Evolutionary conservation across 2,888 invertebrate genomes (phyloP).

Genomic region (Malachius bipustulatus): DNA sequence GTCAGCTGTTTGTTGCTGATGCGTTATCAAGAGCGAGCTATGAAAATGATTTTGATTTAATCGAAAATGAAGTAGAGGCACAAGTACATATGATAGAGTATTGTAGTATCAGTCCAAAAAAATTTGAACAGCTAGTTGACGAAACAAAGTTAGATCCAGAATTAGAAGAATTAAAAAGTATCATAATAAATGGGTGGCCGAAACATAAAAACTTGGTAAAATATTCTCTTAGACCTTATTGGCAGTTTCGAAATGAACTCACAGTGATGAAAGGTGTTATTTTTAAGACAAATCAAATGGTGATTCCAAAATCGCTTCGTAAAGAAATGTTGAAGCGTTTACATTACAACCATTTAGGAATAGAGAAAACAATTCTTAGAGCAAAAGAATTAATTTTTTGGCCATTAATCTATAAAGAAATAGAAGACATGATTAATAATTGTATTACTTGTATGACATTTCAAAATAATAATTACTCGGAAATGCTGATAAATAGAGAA

Average conservation of each 20-base stretch:
- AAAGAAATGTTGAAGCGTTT: slow-evolving; percentile 6
- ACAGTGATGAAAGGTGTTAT: slow-evolving; percentile 1
- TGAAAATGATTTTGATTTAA: neutral
- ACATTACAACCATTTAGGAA: slow-evolving; percentile 8
- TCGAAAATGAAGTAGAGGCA: slow-evolving; percentile 4
- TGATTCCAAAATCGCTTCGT: slow-evolving; percentile 6
- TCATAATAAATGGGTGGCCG: slow-evolving; percentile 11
- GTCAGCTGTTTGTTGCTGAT: slow-evolving; percentile 7
- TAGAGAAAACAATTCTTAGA: slow-evolving; percentile 8
- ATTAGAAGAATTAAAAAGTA: neutral
- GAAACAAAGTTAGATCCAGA: slow-evolving; percentile 5
- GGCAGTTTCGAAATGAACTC: slow-evolving; percentile 8
- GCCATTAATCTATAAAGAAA: slow-evolving; percentile 7
- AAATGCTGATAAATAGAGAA: slow-evolving; percentile 14
- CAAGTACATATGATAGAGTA: slow-evolving; percentile 2
- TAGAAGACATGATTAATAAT: slow-evolving; percentile 4
- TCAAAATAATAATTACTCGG: slow-evolving; percentile 10
- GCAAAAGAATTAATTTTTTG: slow-evolving; percentile 7
- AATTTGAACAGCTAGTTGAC: slow-evolving; percentile 7
- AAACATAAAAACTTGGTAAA: neutral
- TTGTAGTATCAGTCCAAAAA: neutral
- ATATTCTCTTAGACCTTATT: slow-evolving; percentile 6
- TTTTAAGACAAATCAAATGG: neutral
- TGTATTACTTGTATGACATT: slow-evolving; percentile 11
- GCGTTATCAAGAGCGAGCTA: slow-evolving; percentile 5